phyloP scores from a whole-genome alignment of 2,888 invertebrate species.

The Tryphoninae sp. region DNA sequence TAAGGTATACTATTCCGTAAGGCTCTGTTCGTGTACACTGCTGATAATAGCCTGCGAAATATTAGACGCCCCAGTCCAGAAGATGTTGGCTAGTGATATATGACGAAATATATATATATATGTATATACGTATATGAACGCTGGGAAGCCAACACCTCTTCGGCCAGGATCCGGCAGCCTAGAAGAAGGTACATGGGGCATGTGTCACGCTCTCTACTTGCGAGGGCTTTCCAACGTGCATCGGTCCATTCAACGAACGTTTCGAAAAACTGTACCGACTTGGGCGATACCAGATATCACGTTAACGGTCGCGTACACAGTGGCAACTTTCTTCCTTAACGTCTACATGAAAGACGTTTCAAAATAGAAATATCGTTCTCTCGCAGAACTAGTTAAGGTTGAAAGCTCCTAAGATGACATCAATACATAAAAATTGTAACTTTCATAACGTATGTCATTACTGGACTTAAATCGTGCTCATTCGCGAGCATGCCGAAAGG shows the following conservation, averaged over 20 bases:
- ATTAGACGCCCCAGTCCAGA: conserved; percentile 49
- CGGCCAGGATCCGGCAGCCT: conserved; percentile 19
- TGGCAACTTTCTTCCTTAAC: conserved; percentile 2
- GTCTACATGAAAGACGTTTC: conserved; percentile 4
- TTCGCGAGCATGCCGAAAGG: background rate
- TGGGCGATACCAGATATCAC: conserved; percentile 32
- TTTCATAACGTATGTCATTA: background rate
- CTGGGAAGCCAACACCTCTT: conserved; percentile 33
- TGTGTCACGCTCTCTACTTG: conserved; percentile 46
- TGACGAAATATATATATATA: conserved; percentile 4
- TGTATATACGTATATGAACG: background rate
- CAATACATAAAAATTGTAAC: background rate
- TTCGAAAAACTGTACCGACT: conserved; percentile 36
- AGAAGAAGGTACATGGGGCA: conserved; percentile 30
- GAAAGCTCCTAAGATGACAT: background rate
- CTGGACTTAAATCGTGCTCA: background rate
- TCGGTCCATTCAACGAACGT: conserved; percentile 18
- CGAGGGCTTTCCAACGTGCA: conserved; percentile 39
- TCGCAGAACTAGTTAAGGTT: background rate
- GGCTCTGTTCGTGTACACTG: conserved; percentile 39
- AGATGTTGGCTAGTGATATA: conserved; percentile 7
- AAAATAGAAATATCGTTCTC: conserved; percentile 7
- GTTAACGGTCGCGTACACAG: background rate
- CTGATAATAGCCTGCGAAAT: conserved; percentile 61
- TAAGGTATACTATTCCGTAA: conserved; percentile 38